These are phyloP conservation scores for Haplochromis burtoni DNA, from an alignment of 2,113 vertebrate genomes.

Conservation along the genomic window DNA sequence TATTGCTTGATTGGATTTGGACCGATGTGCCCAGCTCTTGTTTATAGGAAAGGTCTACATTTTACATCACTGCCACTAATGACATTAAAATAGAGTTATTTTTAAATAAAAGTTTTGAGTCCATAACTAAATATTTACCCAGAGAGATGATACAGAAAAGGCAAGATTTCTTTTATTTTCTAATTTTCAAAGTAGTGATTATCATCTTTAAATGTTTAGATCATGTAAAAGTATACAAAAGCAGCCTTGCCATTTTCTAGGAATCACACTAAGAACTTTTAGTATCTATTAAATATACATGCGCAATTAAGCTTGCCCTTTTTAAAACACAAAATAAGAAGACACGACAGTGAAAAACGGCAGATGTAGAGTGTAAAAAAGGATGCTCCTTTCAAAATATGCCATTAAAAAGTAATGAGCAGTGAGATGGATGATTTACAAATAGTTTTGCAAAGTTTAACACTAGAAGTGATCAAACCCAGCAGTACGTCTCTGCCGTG, in stretches of 20 bases:
- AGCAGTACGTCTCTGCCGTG: no score
- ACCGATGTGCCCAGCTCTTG: not conserved
- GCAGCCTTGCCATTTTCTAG: not conserved
- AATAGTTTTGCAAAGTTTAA: not conserved
- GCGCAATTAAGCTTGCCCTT: rapidly evolving
- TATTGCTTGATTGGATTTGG: not conserved
- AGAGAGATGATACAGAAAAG: rapidly evolving
- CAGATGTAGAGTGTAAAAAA: not conserved
- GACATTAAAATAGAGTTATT: not conserved
- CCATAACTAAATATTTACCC: not conserved
- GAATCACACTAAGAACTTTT: rapidly evolving
- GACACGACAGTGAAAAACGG: not conserved
- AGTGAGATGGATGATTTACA: not conserved
- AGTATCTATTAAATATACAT: not conserved
- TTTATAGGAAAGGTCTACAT: not conserved
- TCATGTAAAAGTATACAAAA: not conserved
- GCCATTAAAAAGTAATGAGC: not conserved
- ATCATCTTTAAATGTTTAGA: not conserved
- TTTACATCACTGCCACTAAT: not conserved
- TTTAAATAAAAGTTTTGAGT: not conserved
- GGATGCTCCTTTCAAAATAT: not conserved
- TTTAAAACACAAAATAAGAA: not conserved
- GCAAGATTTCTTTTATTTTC: not conserved
- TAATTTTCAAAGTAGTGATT: not conserved
- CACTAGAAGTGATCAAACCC: no score